Base-by-base conservation (phyloP, 1,140 invertebrate species). In the Aphaenogaster floridana region DNA sequence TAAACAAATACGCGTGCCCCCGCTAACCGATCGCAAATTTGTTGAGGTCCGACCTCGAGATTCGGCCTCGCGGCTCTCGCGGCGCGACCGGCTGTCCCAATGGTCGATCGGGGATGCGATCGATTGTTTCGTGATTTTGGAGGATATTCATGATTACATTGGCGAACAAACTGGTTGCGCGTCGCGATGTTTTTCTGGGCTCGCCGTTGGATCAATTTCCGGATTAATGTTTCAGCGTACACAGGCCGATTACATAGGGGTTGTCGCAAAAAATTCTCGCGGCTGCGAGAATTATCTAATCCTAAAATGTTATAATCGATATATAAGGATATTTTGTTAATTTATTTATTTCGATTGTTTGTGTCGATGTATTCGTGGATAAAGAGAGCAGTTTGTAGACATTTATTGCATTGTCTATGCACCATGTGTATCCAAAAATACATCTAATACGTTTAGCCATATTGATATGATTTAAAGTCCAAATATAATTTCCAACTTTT, bases 21-120 rank as follows among this genome's bases (percentile, higher is more conserved):
- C 63, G 88, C 89, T 89, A 90, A 91, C 89, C 90, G 87, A 90
- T 90, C 88, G 90, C 90, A 91, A 91, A 91, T 91, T 91, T 87
- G 87, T 87, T 50, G 89, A 90, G 89, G 89, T 77, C 83, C 87
- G 57, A 64, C 59, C 59, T 89, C 66, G 42, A 86, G 80, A 76
- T 59, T 81, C 69, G 69, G 57, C 80, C 80, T 83, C 80, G 80
- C 52, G 79, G 79, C 80, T 45, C 50, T 83, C 80, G 68, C 17
- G 54, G 42, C 42, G 6, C 13, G 28, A 50, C 17, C 68, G 68
- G 17, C 80, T 83, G 28, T 61, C 13, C 28, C 21, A 83, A 8
- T 61, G 79, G 21, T n/a, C 52, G 52, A 83, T 81, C 50, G 39
- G 21, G 21, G 54, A 61, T 9, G 28, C 68, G 42, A 61, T 28